Evolutionary conservation across 2,797 vertebrate genomes (phyloP), one percentile per base, ranked within the genome.

Genomic region (Sebastes minor): DNA sequence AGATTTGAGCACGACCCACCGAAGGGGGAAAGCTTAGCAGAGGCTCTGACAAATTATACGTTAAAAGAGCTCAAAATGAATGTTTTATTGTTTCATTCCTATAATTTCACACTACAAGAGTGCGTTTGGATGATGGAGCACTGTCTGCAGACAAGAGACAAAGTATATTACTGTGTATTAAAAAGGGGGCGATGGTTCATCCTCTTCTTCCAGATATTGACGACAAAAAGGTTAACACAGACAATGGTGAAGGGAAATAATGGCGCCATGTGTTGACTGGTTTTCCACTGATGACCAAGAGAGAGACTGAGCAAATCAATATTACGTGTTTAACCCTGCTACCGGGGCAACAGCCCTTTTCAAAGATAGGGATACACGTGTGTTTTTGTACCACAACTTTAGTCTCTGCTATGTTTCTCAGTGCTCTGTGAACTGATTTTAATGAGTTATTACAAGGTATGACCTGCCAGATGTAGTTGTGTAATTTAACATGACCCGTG

Each of bases 281-380:
- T 30, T 35, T 66, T 46, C 49, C 33, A 35, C 18, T 69, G 33
- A 68, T 59, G 59, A 73, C 22, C 53, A 67, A 20, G 14, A 57
- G 12, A 64, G 56, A 23, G 7, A 59, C 4, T 22, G 10, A 67
- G 25, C 16, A 70, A 46, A 82, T 83, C 32, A 65, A 81, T 76
- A 81, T 52, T 70, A 55, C 63, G 12, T 30, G 56, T 57, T 80
- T 63, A 46, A 69, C 16, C 28, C 57, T 61, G 64, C 55, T 66
- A 12, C 66, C 30, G 2, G 7, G 27, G 61, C 16, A 77, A 74
- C 61, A 62, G 49, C 22, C 59, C 12, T 32, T 27, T 71, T 65
- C 1, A 0, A 46, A 46, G n/a, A 67, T 27, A 42, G 4, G 13
- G 6, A 59, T 9, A 18, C 1, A 14, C 1, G 11, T 32, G 35